Evolutionary conservation across 2,888 invertebrate genomes (phyloP).

Genomic region (Aelia acuminata): DNA sequence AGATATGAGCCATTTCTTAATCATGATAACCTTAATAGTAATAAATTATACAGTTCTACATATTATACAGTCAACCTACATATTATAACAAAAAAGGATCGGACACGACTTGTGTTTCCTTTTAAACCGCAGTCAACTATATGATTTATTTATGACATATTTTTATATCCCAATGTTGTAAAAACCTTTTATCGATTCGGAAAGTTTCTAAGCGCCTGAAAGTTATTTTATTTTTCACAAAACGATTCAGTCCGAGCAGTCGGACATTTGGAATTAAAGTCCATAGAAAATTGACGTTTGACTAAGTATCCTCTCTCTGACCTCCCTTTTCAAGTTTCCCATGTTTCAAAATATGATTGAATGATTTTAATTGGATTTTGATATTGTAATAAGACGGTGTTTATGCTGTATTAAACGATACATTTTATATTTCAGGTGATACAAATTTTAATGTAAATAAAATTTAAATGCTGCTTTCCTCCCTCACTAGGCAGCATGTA

Average conservation of each 20-base stretch:
- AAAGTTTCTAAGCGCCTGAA: too few species aligned
- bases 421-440: neutral
- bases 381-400: neutral
- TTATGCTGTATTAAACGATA: neutral
- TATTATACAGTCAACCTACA: too few species aligned
- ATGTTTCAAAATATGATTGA: neutral
- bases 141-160: too few species aligned
- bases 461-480: too few species aligned
- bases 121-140: too few species aligned
- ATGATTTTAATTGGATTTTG: neutral
- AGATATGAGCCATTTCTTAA: too few species aligned
- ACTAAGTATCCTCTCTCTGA: neutral
- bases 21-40: too few species aligned
- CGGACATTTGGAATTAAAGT: neutral
- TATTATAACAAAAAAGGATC: too few species aligned
- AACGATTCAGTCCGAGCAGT: neutral
- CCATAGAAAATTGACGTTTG: neutral
- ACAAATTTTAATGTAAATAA: neutral
- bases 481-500: too few species aligned
- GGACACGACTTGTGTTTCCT: too few species aligned
- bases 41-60: too few species aligned
- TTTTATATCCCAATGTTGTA: too few species aligned
- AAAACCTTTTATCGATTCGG: neutral
- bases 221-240: neutral
- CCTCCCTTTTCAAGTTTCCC: neutral